Conservation (phyloP, 2,113 vertebrate genomes). For the Gasterosteus nipponicus region DNA sequence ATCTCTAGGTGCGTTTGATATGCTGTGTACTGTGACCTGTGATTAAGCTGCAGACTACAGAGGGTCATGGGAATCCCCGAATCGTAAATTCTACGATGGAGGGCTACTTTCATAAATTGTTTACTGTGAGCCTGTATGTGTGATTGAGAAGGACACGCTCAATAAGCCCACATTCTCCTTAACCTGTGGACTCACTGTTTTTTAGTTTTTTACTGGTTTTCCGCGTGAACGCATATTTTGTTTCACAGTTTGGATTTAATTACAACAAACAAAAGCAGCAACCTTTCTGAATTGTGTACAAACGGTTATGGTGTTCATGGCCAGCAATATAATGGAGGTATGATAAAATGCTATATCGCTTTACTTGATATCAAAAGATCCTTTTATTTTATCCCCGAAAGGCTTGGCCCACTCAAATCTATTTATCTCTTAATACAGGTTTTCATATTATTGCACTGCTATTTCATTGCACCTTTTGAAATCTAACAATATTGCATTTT, state of each 20-base stretch:
- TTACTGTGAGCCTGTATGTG: slow-evolving; percentile 13
- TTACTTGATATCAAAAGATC: slow-evolving; percentile 4
- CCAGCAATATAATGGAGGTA: background rate
- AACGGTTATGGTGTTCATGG: background rate
- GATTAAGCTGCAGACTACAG: slow-evolving; percentile 47
- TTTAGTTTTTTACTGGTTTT: slow-evolving; percentile 6
- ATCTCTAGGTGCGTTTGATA: slow-evolving; percentile 52
- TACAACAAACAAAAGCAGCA: background rate
- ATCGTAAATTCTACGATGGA: slow-evolving; percentile 38
- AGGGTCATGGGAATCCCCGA: slow-evolving; percentile 58
- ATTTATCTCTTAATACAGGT: background rate
- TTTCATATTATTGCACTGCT: background rate
- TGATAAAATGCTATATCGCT: background rate
- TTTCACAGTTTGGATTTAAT: background rate
- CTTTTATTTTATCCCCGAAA: slow-evolving; percentile 9
- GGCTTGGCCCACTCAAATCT: background rate
- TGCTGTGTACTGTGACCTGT: slow-evolving; percentile 42
- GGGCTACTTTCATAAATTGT: slow-evolving; percentile 31
- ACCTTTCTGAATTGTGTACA: background rate
- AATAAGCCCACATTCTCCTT: slow-evolving; percentile 6
- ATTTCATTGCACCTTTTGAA: background rate
- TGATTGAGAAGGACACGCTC: slow-evolving; percentile 10
- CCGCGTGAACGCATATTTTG: slow-evolving; percentile 10
- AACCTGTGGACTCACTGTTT: slow-evolving; percentile 9
- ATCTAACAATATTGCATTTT: no score